These are phyloP conservation scores for Morpho achilles DNA, from an alignment of 2,888 invertebrate genomes.

Conservation along the genomic window DNA sequence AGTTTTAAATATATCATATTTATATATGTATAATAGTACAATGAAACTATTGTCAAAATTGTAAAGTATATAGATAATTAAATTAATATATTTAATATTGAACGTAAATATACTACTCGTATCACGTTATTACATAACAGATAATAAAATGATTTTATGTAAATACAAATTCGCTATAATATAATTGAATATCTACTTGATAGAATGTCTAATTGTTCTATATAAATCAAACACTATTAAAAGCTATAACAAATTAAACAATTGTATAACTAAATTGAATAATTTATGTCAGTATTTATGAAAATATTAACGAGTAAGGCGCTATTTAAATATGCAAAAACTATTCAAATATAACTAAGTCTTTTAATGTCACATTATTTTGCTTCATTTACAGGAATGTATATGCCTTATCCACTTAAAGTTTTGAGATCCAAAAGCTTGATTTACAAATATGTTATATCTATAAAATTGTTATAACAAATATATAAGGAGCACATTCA, in stretches of 20 bases:
- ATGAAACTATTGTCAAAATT: conserved; percentile 24
- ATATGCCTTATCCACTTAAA: too few relatives aligned
- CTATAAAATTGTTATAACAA: conserved; percentile 12
- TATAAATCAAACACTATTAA: conserved; percentile 13
- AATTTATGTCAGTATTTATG: not conserved
- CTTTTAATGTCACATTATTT: conserved; percentile 1
- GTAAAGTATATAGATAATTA: conserved; percentile 15
- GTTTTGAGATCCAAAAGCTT: conserved; percentile 6
- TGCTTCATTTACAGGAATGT: too few relatives aligned
- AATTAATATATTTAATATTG: conserved; percentile 1
- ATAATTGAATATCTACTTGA: not conserved
- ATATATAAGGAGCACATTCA: conserved; percentile 22
- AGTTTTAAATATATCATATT: conserved; percentile 8
- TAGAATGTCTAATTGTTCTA: conserved; percentile 2
- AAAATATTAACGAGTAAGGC: not conserved
- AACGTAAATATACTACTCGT: conserved; percentile 5
- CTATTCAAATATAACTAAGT: conserved; percentile 6
- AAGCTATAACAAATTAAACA: conserved; percentile 15
- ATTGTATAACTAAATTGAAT: conserved; percentile 20
- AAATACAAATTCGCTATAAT: not conserved
- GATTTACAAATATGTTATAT: conserved; percentile 16
- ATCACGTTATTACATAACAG: not conserved
- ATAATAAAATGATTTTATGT: conserved; percentile 1
- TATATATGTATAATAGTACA: conserved; percentile 7
- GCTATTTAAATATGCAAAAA: conserved; percentile 4